Conservation (phyloP, 2,888 invertebrate species). For the Merodon equestris region DNA sequence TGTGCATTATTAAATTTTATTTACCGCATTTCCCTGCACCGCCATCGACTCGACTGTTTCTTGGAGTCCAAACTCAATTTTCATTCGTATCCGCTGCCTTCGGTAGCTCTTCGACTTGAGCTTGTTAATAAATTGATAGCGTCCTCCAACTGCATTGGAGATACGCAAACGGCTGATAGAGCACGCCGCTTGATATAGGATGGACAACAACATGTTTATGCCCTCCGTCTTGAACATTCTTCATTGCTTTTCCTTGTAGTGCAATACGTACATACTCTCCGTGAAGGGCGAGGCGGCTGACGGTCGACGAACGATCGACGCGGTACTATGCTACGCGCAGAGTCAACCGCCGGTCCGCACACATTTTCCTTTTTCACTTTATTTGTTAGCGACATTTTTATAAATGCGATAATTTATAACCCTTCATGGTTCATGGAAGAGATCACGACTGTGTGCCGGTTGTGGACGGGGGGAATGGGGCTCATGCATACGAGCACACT, state of each 20-base stretch:
- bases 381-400: slow-evolving; percentile 46
- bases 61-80: background rate
- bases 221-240: background rate
- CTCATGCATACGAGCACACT: too few species aligned
- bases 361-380: slow-evolving; percentile 12
- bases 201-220: background rate
- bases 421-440: slow-evolving; percentile 33
- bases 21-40: background rate
- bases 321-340: background rate
- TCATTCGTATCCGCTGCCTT: background rate
- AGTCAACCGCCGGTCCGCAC: too few species aligned
- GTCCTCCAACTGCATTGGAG: slow-evolving; percentile 40
- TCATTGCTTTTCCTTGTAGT: background rate
- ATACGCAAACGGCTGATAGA: slow-evolving; percentile 37
- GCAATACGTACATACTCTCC: too few species aligned
- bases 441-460: background rate
- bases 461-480: too few species aligned
- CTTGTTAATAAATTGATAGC: slow-evolving; percentile 53
- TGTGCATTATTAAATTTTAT: slow-evolving; percentile 56
- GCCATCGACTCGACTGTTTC: background rate
- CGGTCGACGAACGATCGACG: slow-evolving; percentile 33
- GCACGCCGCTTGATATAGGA: slow-evolving; percentile 7
- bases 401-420: slow-evolving; percentile 63
- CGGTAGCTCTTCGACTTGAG: slow-evolving; percentile 3
- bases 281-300: slow-evolving; percentile 58